A percentile compares a stretch with the other conserved stretches of the same genome.
Evolutionary conservation across 2,113 vertebrate genomes (phyloP).

Genomic region (Nematolebias whitei): DNA sequence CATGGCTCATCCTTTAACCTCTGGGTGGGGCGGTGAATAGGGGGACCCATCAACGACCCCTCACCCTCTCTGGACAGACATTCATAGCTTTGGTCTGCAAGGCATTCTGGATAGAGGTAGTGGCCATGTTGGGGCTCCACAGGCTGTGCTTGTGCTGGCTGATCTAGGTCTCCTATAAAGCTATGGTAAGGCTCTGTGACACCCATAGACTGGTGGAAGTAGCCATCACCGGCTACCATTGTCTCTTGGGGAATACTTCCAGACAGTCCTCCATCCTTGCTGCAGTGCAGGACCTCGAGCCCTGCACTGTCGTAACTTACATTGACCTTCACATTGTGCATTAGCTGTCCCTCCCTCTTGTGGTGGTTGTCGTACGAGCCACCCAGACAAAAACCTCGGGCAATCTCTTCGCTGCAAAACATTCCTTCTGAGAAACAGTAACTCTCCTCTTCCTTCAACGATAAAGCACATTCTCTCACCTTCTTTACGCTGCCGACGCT

Average conservation of each 20-base stretch:
- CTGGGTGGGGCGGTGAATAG: conserved; percentile 76
- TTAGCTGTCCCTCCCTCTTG: conserved; percentile 79
- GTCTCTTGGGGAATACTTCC: conserved; percentile 76
- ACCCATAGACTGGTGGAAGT: conserved; percentile 78
- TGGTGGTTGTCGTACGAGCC: conserved; percentile 76
- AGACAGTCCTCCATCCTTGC: conserved; percentile 76
- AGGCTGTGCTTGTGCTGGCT: conserved; percentile 73
- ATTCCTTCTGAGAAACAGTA: conserved; percentile 81
- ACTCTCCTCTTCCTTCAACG: conserved; percentile 84
- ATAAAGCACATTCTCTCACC: conserved; percentile 81
- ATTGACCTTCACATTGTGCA: conserved; percentile 78
- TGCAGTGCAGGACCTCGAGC: conserved; percentile 76
- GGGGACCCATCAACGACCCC: conserved; percentile 69
- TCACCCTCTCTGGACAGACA: conserved; percentile 81
- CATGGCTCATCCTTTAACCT: conserved; percentile 79
- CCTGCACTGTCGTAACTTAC: conserved; percentile 77
- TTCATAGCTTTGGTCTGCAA: conserved; percentile 82
- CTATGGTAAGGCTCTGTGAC: conserved; percentile 80
- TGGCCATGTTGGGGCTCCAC: conserved; percentile 79
- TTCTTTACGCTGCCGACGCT: conserved; percentile 75
- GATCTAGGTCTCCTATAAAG: conserved; percentile 81
- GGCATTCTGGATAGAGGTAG: conserved; percentile 85
- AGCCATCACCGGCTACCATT: conserved; percentile 73
- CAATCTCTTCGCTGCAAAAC: conserved; percentile 82
- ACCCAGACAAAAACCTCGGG: conserved; percentile 77